Evolutionary conservation across 2,888 invertebrate genomes (phyloP), one percentile per base, ranked within the genome.

Genomic region (Cyclophora albipunctata): DNA sequence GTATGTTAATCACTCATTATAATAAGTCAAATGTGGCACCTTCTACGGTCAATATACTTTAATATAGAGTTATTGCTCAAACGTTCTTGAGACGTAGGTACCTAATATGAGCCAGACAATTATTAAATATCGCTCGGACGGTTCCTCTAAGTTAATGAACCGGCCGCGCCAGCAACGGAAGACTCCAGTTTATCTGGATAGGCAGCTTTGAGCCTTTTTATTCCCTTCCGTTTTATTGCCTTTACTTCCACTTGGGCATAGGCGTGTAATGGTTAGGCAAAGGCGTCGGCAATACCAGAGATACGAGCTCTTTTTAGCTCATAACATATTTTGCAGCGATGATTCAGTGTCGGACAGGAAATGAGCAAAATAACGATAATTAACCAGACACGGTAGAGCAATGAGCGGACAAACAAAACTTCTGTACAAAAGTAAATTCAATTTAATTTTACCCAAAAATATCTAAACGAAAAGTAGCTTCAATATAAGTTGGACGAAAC

Each of bases 21-120:
- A 34, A 49, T 34, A 66, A 62, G 68, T 64, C 60, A 55, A 48
- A 50, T 44, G 51, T 59, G 63, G 53, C 66, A 66, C 56, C 63
- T 66, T 62, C 55, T 47, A 7, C 40, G 48, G 54, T 57, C 52
- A 49, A 40, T 37, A 44, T 37, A 37, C 37, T 5, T 37, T 37
- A 5, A 46, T 4, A 7, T 7, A n/a, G 40, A 3, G 35, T 33
- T 3, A 42, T 33, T 45, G 42, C 35, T 49, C 45, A 6, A 5
- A 35, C 35, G 45, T 37, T 45, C 37, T 37, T 37, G 37, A 37
- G 20, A 20, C 20, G 20, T 20, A 20, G 20, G 20, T 20, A 20
- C 20, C 20, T 20, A 20, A 20, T 20, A 20, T 20, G 20, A 20
- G 20, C 20, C 20, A 20, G 20, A 20, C 20, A 20, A 20, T 20